A percentile compares a stretch with the other conserved stretches of the same genome.
Conservation (phyloP, 2,797 vertebrate species). For the Monodelphis domestica region DNA sequence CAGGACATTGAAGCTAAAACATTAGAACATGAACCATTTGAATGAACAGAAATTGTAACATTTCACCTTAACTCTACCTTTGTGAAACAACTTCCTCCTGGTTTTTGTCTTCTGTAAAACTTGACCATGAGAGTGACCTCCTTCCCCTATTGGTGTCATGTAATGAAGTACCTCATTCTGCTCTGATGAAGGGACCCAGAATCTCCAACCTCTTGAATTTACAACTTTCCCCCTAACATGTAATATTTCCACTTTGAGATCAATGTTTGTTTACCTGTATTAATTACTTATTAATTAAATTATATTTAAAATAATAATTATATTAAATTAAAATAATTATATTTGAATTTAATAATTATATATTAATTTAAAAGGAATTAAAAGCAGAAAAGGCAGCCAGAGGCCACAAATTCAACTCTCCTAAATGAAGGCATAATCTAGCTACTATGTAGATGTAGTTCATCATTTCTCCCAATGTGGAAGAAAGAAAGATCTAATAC, state of each 20-base stretch:
- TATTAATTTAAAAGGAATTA: neutral
- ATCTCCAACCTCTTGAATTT: neutral
- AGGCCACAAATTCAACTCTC: neutral
- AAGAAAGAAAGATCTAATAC: neutral
- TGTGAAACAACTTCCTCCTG: neutral
- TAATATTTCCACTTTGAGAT: neutral
- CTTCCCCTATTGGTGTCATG: neutral
- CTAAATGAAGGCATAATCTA: neutral
- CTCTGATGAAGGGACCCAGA: neutral
- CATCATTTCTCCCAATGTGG: neutral
- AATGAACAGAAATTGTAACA: neutral
- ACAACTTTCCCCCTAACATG: neutral
- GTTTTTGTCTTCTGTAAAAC: neutral
- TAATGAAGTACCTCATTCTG: neutral
- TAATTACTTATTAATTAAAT: too few species aligned
- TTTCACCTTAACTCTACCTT: neutral
- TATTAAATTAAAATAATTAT: too few species aligned
- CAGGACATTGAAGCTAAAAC: neutral
- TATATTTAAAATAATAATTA: too few species aligned
- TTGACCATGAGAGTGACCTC: neutral
- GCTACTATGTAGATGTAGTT: neutral
- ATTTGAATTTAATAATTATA: too few species aligned
- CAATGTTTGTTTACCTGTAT: neutral
- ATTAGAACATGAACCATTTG: neutral
- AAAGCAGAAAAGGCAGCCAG: neutral